A percentile compares a stretch with the other conserved stretches of the same genome.
Evolutionary conservation across 1,140 invertebrate genomes (phyloP).

Genomic region (Drosophila serrata): DNA sequence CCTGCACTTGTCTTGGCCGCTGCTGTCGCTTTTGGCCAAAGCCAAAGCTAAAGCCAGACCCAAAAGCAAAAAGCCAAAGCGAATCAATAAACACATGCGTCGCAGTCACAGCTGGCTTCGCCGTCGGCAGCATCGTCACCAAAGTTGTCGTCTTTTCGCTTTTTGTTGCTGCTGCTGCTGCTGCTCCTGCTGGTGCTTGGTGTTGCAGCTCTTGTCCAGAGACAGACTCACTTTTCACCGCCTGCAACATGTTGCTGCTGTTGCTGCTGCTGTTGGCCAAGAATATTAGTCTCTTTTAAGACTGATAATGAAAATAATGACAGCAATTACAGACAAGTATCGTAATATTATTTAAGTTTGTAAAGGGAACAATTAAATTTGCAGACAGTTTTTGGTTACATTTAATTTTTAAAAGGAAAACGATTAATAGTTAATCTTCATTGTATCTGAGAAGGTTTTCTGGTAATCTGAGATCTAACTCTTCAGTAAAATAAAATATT

Average conservation of each 20-base stretch:
- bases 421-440: neutral
- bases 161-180: conserved; percentile 49
- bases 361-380: neutral
- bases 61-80: conserved; percentile 54
- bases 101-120: conserved; percentile 22
- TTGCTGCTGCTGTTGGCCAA: neutral
- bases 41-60: conserved; percentile 46
- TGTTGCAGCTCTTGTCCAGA: conserved; percentile 20
- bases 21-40: conserved; percentile 26
- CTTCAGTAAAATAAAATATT: too few relatives aligned
- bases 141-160: conserved; percentile 75
- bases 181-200: conserved; percentile 17
- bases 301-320: neutral
- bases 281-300: conserved; percentile 3
- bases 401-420: too few relatives aligned
- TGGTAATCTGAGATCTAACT: too few relatives aligned
- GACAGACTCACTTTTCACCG: conserved; percentile 77
- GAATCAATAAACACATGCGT: conserved; percentile 73
- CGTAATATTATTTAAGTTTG: neutral
- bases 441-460: neutral
- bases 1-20: conserved; percentile 65
- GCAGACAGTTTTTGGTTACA: neutral
- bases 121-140: conserved; percentile 34
- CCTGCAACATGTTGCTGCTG: conserved; percentile 46
- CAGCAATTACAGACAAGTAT: neutral